phyloP scores from a whole-genome alignment of 1,140 invertebrate genomes.

The Drosophila guanche region DNA sequence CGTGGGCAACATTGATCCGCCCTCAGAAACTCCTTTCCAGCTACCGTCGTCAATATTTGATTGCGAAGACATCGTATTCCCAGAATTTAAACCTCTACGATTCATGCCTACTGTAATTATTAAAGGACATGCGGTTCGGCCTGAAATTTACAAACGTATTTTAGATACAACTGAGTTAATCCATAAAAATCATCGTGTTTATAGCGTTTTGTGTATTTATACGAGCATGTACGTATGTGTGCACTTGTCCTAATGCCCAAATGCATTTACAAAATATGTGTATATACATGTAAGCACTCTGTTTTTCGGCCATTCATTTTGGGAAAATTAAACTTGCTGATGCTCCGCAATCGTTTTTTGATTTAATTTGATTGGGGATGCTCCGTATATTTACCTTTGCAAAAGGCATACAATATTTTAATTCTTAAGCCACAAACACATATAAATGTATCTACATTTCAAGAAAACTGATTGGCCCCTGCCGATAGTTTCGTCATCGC shows the following conservation, averaged over 20 bases:
- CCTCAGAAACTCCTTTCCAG: conserved; percentile 77
- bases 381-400: conserved; percentile 47
- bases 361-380: conserved; percentile 2
- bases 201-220: conserved; percentile 35
- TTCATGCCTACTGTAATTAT: conserved; percentile 73
- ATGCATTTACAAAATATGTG: conserved; percentile 59
- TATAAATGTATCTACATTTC: conserved; percentile 72
- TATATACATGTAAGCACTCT: conserved; percentile 43
- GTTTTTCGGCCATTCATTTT: conserved; percentile 9
- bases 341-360: background rate
- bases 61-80: conserved; percentile 80
- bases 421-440: conserved; percentile 64
- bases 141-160: conserved; percentile 28
- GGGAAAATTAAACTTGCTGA: background rate
- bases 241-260: conserved; percentile 51
- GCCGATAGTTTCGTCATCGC: conserved; percentile 59
- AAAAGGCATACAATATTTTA: conserved; percentile 62
- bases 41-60: conserved; percentile 77
- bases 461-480: conserved; percentile 62
- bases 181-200: conserved; percentile 19
- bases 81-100: conserved; percentile 79
- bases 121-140: conserved; percentile 59
- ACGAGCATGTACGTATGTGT: conserved; percentile 34
- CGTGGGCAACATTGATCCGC: conserved; percentile 64
- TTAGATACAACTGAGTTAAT: conserved; percentile 1